Evolutionary conservation across 2,888 invertebrate genomes (phyloP), one percentile per base, ranked within the genome.

Genomic region (Cosmorhoe ocellata): DNA sequence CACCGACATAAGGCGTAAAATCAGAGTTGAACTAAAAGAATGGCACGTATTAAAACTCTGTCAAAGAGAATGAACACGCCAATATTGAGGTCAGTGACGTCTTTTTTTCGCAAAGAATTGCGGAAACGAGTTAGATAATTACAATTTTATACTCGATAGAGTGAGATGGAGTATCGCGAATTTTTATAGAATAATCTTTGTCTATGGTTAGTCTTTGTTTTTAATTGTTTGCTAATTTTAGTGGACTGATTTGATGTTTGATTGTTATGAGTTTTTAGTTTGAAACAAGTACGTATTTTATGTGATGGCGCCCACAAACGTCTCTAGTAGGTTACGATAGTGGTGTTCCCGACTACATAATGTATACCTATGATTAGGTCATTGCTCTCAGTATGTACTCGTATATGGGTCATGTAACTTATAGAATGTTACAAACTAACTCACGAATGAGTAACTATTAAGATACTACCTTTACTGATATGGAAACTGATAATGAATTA

Each of bases 1-100:
- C 68, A 66, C 0, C 0, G 0, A 0, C 0, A 22, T 1, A 0
- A 0, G 0, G 1, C 39, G 67, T 18, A 66, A 56, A 65, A 68
- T 59, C 33, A 26, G 41, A 33, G 50, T 62, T 30, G 12, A 4
- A 28, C 40, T 26, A 22, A 1, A 12, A 14, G 2, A 7, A 28
- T 33, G 27, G 42, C 42, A 42, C 38, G 38, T 47, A 31, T 10
- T 40, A 62, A 57, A 57, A 71, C 73, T 57, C 56, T 68, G 69
- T 72, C 68, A 46, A 61, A 67, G 55, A 67, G 64, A 56, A 44
- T 42, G 31, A 36, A 40, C 41, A 51, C 47, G 44, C 53, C 41
- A 37, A 44, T 79, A 87, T 84, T 84, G 84, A 85, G 89, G 88
- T 88, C 89, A 88, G 74, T 82, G 87, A 85, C 89, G 85, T 81